Evolutionary conservation across 2,888 invertebrate species (phyloP), one percentile per base, ranked within the genome.

Genomic region (Lochmaea crataegi): DNA sequence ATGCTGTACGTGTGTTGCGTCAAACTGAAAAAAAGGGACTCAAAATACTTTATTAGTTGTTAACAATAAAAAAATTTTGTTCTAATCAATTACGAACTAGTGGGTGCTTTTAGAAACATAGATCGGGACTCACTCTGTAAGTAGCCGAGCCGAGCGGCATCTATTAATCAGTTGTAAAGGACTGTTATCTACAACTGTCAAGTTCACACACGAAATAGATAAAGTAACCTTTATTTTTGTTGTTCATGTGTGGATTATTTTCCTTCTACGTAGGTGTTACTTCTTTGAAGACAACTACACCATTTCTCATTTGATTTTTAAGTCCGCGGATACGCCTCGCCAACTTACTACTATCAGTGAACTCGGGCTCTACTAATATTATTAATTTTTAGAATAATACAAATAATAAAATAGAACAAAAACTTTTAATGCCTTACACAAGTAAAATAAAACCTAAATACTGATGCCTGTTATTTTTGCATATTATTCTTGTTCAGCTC

Each of bases 111-210:
- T n/a, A n/a, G 12, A 48, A 48, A 48, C 48, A n/a, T 48, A n/a
- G 48, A 48, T 1, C n/a, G 5, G 16, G n/a, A 10, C 16, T 58
- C 32, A 32, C 58, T n/a, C 58, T 32, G 58, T 58, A 58, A n/a
- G n/a, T 38, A 58, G 57, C 26, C 26, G 18, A 14, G 58, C 26
- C 45, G 10, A 11, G 38, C 53, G 14, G 64, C 42, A 64, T 64
- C 64, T 64, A 70, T 70, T 70, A 68, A 68, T 72, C 38, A 67
- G 56, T 61, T 68, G 64, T 68, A 64, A 72, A 68, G 72, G 57
- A 72, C 63, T 68, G 51, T 72, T 72, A 72, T 72, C 72, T 64
- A 16, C 22, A 56, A 68, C 72, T 38, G 72, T 68, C 72, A 65
- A 45, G 68, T 67, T 64, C n/a, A 22, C 68, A 68, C 72, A 68